Evolutionary conservation across 2,113 vertebrate species (phyloP), one percentile per base, ranked within the genome.

Genomic region (Lutjanus erythropterus): DNA sequence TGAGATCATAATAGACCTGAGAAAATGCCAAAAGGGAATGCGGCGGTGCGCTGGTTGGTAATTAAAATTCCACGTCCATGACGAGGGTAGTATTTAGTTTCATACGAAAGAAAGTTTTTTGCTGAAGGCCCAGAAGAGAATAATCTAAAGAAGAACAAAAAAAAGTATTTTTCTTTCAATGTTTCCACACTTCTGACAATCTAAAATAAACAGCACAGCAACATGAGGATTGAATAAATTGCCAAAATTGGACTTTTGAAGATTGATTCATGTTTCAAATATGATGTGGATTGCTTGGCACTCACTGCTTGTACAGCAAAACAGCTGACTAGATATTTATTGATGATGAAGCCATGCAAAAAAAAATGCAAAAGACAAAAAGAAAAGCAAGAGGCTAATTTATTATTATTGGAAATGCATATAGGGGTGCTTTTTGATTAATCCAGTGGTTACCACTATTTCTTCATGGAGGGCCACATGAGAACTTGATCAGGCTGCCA

Each of bases 21-120:
- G 76, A 89, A 91, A 86, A 91, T 87, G 87, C 89, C 82, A 90
- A 90, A 85, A 21, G 15, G 87, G 91, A 86, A 82, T 75, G 84
- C 47, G 75, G 88, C 55, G 80, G 90, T 75, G 86, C 46, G 42
- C 82, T 85, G 86, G 80, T 64, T 75, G 75, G 84, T 88, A 85
- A 91, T 94, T 93, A 88, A 93, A 92, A 93, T 93, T 92, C 93
- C 93, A 84, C 66, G 23, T 78, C 76, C 55, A 85, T 90, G 91
- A 93, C 80, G 73, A 87, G 84, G 73, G 81, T 77, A 81, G 84
- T 78, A 76, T 90, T 89, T 89, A 90, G 88, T 85, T 81, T 88
- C 81, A 83, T 84, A 77, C 88, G 84, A 89, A 87, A 86, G 75
- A 82, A 67, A 27, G 23, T 59, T 88, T 81, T 59, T 83, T 83